phyloP scores from a whole-genome alignment of 1,140 invertebrate species.

The Drosophila sp. region DNA sequence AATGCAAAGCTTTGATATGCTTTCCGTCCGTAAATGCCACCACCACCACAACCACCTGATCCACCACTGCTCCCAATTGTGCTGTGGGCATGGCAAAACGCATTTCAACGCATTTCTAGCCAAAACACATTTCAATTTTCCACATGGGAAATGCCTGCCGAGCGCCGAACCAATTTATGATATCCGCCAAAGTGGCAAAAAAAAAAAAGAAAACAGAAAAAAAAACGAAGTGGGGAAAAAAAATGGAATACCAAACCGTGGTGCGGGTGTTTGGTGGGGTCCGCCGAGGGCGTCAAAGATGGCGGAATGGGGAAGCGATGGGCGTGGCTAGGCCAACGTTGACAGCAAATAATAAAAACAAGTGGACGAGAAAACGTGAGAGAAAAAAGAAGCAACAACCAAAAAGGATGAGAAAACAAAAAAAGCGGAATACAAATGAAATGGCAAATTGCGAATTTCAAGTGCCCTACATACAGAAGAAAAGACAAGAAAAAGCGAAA shows the following conservation, averaged over 20 bases:
- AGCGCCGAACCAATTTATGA: constrained; percentile 77
- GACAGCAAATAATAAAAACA: constrained; percentile 56
- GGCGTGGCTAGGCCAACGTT: constrained; percentile 51
- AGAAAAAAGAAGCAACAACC: constrained; percentile 1
- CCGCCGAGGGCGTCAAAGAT: constrained; percentile 19
- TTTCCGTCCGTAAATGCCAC: not conserved
- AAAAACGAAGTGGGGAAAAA: constrained; percentile 27
- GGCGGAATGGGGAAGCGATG: constrained; percentile 12
- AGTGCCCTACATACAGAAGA: constrained; percentile 33
- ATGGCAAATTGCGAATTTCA: constrained; percentile 33
- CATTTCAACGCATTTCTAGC: constrained; percentile 22
- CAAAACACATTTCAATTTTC: constrained; percentile 73
- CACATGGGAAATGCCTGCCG: constrained; percentile 78
- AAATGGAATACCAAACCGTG: constrained; percentile 25
- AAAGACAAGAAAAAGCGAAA: not conserved
- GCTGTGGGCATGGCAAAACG: constrained; percentile 15
- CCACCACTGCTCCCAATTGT: not conserved
- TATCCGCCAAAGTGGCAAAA: constrained; percentile 72
- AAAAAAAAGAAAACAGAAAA: constrained; percentile 34
- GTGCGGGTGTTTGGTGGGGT: constrained; percentile 9
- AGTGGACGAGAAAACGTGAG: constrained; percentile 12
- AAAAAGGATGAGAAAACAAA: not conserved
- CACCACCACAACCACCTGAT: not conserved
- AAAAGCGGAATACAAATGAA: not conserved
- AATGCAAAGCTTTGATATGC: not conserved